Evolutionary conservation across 2,113 vertebrate species (phyloP).

Genomic region (Gallinago media): DNA sequence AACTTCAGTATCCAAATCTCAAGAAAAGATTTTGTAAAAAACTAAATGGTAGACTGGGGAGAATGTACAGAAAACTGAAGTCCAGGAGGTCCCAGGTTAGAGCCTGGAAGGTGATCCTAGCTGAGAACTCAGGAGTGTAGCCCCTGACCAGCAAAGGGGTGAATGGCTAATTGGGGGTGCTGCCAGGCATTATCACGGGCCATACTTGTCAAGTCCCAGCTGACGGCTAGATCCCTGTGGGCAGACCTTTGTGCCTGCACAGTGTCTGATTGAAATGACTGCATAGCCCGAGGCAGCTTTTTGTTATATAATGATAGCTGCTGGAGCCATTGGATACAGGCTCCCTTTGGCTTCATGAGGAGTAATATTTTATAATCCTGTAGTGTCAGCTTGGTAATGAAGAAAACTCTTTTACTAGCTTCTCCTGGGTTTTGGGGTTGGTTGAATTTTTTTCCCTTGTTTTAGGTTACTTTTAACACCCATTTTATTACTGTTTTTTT

Average conservation of each 20-base stretch:
- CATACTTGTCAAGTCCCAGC: fast-evolving
- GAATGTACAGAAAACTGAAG: not conserved
- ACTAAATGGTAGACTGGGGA: fast-evolving
- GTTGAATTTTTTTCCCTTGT: not conserved
- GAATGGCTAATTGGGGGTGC: fast-evolving
- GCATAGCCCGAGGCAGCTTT: not conserved
- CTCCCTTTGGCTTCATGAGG: not conserved
- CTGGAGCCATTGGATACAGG: not conserved
- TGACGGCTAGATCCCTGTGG: not conserved
- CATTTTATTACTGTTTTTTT: not conserved
- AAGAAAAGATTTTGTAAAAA: not conserved
- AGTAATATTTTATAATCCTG: not conserved
- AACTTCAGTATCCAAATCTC: not conserved
- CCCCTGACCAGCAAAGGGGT: not conserved
- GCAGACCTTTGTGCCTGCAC: not conserved
- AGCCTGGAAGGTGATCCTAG: not conserved
- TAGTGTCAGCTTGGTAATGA: not conserved
- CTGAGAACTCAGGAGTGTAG: not conserved
- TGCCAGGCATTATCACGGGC: not conserved
- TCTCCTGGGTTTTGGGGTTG: not conserved
- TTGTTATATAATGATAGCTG: not conserved
- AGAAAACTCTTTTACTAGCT: not conserved
- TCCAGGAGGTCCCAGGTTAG: not conserved
- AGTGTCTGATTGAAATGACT: not conserved
- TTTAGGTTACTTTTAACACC: not conserved